Evolutionary conservation across 2,797 vertebrate genomes (phyloP).

Genomic region (Propithecus perrieri): DNA sequence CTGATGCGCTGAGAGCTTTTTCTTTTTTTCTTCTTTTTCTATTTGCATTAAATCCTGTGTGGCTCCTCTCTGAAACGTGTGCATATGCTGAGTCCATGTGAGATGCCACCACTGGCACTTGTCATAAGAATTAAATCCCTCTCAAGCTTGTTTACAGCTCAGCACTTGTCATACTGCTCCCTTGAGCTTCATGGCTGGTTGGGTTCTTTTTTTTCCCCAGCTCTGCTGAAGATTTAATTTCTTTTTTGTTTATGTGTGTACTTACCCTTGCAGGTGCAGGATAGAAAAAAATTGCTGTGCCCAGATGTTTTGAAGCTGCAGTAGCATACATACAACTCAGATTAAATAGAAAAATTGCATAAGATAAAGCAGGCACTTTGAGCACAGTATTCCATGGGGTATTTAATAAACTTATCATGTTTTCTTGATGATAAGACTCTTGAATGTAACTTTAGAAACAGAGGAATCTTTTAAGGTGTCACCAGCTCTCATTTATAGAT

Average conservation of each 20-base stretch:
- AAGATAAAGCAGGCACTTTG: conserved; percentile 69
- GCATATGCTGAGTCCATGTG: conserved; percentile 86
- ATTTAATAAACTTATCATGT: conserved; percentile 78
- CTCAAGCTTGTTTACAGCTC: conserved; percentile 90
- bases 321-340: conserved; percentile 82
- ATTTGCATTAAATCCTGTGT: conserved; percentile 86
- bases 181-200: conserved; percentile 86
- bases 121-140: conserved; percentile 90
- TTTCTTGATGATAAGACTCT: conserved; percentile 71
- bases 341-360: conserved; percentile 82
- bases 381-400: conserved; percentile 65
- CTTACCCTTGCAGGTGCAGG: conserved; percentile 88
- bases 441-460: conserved; percentile 64
- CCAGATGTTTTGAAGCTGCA: conserved; percentile 86
- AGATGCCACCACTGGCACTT: conserved; percentile 87
- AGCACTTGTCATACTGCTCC: conserved; percentile 88
- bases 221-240: conserved; percentile 87
- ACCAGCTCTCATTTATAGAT: conserved; percentile 56
- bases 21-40: background rate
- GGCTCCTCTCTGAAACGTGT: conserved; percentile 83
- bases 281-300: conserved; percentile 76
- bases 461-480: conserved; percentile 67
- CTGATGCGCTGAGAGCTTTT: conserved; percentile 79
- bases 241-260: conserved; percentile 86
- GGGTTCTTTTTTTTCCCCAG: conserved; percentile 70